Conservation (phyloP, 2,888 invertebrate genomes). For the Amiota mariae region DNA sequence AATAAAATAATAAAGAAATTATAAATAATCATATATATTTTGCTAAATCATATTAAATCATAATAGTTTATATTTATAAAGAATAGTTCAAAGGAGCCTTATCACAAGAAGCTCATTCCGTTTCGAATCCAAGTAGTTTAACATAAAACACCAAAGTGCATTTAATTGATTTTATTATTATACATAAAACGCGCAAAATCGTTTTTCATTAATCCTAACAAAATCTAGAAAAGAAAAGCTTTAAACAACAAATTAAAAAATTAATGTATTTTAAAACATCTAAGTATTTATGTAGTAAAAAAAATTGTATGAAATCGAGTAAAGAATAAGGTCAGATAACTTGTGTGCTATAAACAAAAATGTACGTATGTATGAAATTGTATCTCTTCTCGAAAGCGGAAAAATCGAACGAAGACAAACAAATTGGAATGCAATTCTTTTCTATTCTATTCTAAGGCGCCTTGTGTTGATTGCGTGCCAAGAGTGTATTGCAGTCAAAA, state of each 20-base stretch:
- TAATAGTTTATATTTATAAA: slow-evolving; percentile 9
- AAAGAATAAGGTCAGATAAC: neutral
- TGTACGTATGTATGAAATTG: no score
- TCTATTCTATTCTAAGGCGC: neutral
- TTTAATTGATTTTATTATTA: slow-evolving; percentile 45
- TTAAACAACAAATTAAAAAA: slow-evolving; percentile 16
- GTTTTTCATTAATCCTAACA: slow-evolving; percentile 15
- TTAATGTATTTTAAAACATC: slow-evolving; percentile 20
- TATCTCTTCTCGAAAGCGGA: slow-evolving; percentile 36
- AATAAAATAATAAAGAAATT: slow-evolving; percentile 35
- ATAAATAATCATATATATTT: slow-evolving; percentile 50
- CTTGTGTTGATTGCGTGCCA: slow-evolving; percentile 53
- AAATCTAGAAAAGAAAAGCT: slow-evolving; percentile 7
- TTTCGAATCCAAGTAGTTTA: neutral
- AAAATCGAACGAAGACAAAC: slow-evolving; percentile 67
- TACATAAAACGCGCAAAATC: neutral
- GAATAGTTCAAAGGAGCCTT: neutral
- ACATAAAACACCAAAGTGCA: slow-evolving; percentile 58
- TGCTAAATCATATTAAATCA: slow-evolving; percentile 45
- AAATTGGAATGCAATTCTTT: slow-evolving; percentile 44
- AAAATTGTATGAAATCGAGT: slow-evolving; percentile 40
- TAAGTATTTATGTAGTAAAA: neutral
- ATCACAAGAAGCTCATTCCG: neutral
- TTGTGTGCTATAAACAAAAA: neutral
- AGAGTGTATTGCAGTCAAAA: slow-evolving; percentile 46